A percentile compares a stretch with the other conserved stretches of the same genome.
Conservation (phyloP, 2,797 vertebrate genomes). For the Pangasius djambal region DNA sequence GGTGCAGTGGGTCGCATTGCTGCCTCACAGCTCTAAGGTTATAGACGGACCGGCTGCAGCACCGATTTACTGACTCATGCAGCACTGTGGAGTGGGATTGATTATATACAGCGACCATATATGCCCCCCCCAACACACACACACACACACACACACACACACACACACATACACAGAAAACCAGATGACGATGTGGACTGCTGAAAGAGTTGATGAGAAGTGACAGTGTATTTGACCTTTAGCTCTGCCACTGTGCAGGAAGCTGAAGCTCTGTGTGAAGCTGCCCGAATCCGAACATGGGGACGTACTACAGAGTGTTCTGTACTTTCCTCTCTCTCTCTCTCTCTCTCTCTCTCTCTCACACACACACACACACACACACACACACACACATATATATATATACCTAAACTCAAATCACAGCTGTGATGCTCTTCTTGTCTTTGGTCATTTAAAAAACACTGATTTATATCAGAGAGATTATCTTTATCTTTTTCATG, state of each 20-base stretch:
- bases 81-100: not conserved
- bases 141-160: not conserved
- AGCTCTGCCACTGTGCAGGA: slow-evolving; percentile 33
- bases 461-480: not conserved
- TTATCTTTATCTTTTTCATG: not conserved
- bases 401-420: not conserved
- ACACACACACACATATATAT: not conserved
- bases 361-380: not conserved
- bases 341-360: not conserved
- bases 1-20: not conserved
- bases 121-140: not conserved
- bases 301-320: not conserved
- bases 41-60: not conserved
- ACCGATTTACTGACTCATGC: not conserved
- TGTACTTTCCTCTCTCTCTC: not conserved
- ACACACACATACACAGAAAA: not conserved
- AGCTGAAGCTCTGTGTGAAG: not conserved
- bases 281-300: not conserved
- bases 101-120: not conserved
- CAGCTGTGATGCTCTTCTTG: not conserved
- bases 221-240: slow-evolving; percentile 41
- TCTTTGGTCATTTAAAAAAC: not conserved
- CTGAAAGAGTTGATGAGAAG: slow-evolving; percentile 3
- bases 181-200: not conserved
- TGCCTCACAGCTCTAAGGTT: not conserved